Conservation (phyloP, 2,113 vertebrate species). For the Rhinichthys klamathensis region DNA sequence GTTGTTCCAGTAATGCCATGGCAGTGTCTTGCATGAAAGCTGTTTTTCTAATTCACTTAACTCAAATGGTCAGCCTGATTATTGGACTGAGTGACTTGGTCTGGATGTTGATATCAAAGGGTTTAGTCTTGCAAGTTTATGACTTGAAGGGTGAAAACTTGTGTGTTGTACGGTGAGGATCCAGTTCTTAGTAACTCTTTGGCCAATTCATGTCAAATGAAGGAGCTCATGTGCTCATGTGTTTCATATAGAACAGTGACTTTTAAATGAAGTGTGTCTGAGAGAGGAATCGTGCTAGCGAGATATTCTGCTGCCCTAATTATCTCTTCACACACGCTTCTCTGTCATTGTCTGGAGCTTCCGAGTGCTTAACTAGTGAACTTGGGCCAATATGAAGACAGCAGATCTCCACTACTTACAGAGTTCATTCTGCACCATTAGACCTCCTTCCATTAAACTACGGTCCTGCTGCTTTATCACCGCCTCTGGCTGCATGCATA, state of each 20-base stretch:
- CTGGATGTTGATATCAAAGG: not conserved
- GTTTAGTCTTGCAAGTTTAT: not conserved
- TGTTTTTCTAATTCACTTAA: not conserved
- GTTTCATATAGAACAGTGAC: not conserved
- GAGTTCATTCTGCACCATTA: slow-evolving; percentile 8
- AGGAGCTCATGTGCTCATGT: not conserved
- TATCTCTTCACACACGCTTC: not conserved
- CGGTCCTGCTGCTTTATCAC: not conserved
- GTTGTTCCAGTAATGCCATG: not conserved
- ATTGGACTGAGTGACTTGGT: not conserved
- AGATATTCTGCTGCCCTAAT: not conserved
- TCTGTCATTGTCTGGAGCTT: not conserved
- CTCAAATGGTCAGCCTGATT: not conserved
- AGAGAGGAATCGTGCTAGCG: not conserved
- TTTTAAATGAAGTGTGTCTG: not conserved
- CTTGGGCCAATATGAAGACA: not conserved
- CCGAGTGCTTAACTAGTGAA: slow-evolving; percentile 20
- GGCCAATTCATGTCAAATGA: not conserved
- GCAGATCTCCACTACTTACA: not conserved
- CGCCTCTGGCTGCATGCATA: not conserved
- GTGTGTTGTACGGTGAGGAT: not conserved
- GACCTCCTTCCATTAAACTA: not conserved
- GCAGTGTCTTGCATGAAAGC: not conserved
- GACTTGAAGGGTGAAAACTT: not conserved
- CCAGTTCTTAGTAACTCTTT: not conserved